Evolutionary conservation across 2,797 vertebrate species (phyloP).

Genomic region (Enteromius afrohamiltoni): DNA sequence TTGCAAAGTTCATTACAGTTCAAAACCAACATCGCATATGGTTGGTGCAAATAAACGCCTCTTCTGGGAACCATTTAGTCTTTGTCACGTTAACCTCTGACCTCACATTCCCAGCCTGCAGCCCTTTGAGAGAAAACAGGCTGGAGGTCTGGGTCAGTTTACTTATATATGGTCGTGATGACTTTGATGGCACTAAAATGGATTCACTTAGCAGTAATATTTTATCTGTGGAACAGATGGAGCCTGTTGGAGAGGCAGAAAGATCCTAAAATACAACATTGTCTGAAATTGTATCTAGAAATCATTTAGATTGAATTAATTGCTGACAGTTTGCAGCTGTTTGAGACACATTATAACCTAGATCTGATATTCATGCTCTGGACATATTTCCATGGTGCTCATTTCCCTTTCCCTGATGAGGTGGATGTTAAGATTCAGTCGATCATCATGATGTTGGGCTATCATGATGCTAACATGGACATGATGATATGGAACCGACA

Average conservation of each 20-base stretch:
- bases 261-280: background rate
- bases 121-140: constrained; percentile 5
- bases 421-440: background rate
- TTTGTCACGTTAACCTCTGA: background rate
- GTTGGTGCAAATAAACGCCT: constrained; percentile 1
- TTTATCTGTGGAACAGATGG: constrained; percentile 7
- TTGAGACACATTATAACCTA: background rate
- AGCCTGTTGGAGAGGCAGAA: background rate
- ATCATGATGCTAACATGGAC: background rate
- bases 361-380: background rate
- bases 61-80: constrained; percentile 12
- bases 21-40: background rate
- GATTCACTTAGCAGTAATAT: background rate
- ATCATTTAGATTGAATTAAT: background rate
- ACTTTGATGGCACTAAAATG: constrained; percentile 8
- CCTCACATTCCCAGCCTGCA: constrained; percentile 18
- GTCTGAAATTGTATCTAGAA: background rate
- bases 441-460: background rate
- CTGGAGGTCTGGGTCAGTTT: background rate
- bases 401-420: background rate
- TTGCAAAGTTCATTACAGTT: constrained; percentile 23
- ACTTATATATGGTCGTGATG: background rate
- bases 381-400: background rate
- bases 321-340: background rate
- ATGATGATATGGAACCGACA: background rate